Evolutionary conservation across 2,888 invertebrate genomes (phyloP), one percentile per base, ranked within the genome.

Genomic region (Lochmaea crataegi): DNA sequence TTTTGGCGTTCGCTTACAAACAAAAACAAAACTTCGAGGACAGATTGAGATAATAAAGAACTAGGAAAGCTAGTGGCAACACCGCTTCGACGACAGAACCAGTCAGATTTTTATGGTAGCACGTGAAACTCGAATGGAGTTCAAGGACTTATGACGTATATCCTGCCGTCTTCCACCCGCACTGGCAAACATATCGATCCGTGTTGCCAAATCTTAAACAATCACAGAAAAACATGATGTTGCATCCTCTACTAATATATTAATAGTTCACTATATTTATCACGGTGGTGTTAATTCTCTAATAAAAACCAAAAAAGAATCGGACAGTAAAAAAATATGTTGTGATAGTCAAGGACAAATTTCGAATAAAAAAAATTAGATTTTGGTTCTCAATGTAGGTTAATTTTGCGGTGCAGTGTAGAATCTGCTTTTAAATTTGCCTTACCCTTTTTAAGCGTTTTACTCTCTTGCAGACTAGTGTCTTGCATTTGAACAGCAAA

Each of bases 131-230:
- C 75, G 78, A 81, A 81, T 83, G 81, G 83, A 83, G 84, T 84
- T 84, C 84, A 84, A 84, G 84, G 83, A 80, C 83, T 83, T 76
- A 78, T 84, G 84, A 83, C 83, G 84, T 82, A 80, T 80, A 76
- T 76, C 76, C 77, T 76, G 74, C 79, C 74, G 79, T 78, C 76
- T 78, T 79, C 77, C 80, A 78, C 78, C 80, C 76, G 78, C 79
- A 77, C 77, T 71, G 64, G 18, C 73, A 56, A 71, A 63, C 61
- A 42, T 61, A 61, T 42, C 41, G 42, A 38, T 68, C 65, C 7
- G 11, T 16, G 61, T 63, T 60, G 56, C 38, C 72, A 41, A 56
- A 64, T 68, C 11, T 42, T 5, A 42, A 63, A 58, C 5, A 57
- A 7, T 51, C 51, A 7, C n/a, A 53, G 53, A 53, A 10, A 53